A percentile compares a stretch with the other conserved stretches of the same genome.
phyloP scores from a whole-genome alignment of 2,888 invertebrate species.

The Yponomeuta malinellus region DNA sequence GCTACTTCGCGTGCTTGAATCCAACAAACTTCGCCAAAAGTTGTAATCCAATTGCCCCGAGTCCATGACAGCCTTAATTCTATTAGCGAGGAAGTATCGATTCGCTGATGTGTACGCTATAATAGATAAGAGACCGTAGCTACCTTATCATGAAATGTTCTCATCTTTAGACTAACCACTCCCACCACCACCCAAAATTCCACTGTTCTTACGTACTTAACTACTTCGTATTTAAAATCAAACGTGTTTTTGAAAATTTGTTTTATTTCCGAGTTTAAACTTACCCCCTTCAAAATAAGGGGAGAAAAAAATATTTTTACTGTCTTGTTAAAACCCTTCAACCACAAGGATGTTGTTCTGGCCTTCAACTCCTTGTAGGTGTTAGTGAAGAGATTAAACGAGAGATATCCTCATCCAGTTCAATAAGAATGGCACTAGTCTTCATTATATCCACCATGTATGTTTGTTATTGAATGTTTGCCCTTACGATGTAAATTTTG shows the following conservation, averaged over 20 bases:
- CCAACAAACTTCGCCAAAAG: slow-evolving; percentile 53
- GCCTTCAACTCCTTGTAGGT: too few relatives aligned
- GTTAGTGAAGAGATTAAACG: too few relatives aligned
- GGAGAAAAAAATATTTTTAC: too few relatives aligned
- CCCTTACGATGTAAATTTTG: background rate
- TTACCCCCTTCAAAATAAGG: too few relatives aligned
- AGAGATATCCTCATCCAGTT: background rate
- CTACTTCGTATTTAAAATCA: too few relatives aligned
- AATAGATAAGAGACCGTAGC: background rate
- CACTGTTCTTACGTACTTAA: too few relatives aligned
- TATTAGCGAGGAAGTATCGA: slow-evolving; percentile 31
- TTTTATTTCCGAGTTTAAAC: too few relatives aligned
- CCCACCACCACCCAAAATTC: too few relatives aligned
- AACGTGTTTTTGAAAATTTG: too few relatives aligned
- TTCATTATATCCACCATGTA: slow-evolving; percentile 16
- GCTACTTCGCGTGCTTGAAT: slow-evolving; percentile 39
- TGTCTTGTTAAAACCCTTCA: too few relatives aligned
- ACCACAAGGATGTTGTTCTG: too few relatives aligned
- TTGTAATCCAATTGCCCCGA: slow-evolving; percentile 56
- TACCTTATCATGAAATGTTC: background rate
- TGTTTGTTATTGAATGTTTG: background rate
- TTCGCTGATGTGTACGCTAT: slow-evolving; percentile 18
- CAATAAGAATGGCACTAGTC: slow-evolving; percentile 32
- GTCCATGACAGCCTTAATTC: slow-evolving; percentile 42
- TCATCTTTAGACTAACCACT: too few relatives aligned